These are phyloP conservation scores for Agrotis segetum DNA, from an alignment of 2,888 invertebrate species.

Conservation along the genomic window DNA sequence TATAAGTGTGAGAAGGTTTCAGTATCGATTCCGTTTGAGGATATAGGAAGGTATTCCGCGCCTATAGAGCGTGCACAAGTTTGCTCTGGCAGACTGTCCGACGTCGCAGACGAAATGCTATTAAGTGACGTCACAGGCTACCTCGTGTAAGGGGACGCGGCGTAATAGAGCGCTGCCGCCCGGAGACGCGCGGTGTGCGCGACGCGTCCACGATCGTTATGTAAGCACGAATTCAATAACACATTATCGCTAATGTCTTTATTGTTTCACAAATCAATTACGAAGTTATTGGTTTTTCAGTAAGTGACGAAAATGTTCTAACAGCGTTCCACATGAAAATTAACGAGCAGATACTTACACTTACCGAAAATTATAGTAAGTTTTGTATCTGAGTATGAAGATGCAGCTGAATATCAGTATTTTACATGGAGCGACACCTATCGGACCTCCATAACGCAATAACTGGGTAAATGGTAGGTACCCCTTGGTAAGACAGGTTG, in stretches of 20 bases:
- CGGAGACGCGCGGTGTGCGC: conserved; percentile 39
- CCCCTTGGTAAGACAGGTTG: too few relatives aligned
- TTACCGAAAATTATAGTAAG: not conserved
- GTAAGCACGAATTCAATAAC: conserved; percentile 76
- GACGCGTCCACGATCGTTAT: conserved; percentile 64
- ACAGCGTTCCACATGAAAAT: not conserved
- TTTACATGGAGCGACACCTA: too few relatives aligned
- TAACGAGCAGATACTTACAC: too few relatives aligned
- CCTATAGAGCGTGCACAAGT: conserved; percentile 51
- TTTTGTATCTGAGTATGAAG: not conserved
- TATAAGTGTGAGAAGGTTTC: conserved; percentile 40
- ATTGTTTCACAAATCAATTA: conserved; percentile 57
- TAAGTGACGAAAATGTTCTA: not conserved
- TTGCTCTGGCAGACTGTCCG: conserved; percentile 80
- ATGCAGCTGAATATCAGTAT: too few relatives aligned
- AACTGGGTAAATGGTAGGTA: too few relatives aligned
- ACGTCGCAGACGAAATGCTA: conserved; percentile 81
- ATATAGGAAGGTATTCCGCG: conserved; percentile 25
- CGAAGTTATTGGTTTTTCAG: conserved; percentile 11
- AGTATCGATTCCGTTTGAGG: conserved; percentile 54
- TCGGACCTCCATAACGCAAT: too few relatives aligned
- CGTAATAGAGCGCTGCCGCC: conserved; percentile 68
- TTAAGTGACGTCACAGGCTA: conserved; percentile 84
- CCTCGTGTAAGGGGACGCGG: conserved; percentile 80
- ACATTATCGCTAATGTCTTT: conserved; percentile 67